Base-by-base conservation (phyloP, 2,113 vertebrate species). In the Thalassarche chlororhynchos region DNA sequence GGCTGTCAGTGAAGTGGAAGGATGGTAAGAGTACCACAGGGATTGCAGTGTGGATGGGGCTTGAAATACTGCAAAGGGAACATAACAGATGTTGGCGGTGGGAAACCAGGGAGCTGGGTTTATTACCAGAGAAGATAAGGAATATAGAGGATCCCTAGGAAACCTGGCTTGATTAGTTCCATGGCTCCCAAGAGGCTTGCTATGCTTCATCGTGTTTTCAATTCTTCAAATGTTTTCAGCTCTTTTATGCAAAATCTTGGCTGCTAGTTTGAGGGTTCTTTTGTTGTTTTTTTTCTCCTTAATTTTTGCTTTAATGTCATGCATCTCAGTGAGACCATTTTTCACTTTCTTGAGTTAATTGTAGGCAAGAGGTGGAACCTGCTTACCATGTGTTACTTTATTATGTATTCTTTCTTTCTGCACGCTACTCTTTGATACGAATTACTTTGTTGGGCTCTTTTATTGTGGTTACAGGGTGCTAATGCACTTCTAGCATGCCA, bases 291-390 rank as follows among this genome's bases (percentile, higher is more conserved):
- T 85, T 78, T 38, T 14, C 17, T 70, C 25, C 34, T 90, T 97
- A 92, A 93, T 97, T 97, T 97, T 97, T 91, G 26, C 65, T 95
- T 93, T 87, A 74, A 92, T 96, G 64, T 55, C 60, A 52, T 82
- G 29, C 32, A 76, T 52, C 86, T 97, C 74, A 28, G 44, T 84
- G 61, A 97, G 90, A 89, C 40, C 36, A 61, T 87, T 91, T 88
- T 87, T 68, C 34, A 32, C 28, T 85, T 87, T 79, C 93, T 97
- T 90, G 32, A 55, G 61, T 81, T 96, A 93, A 89, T 89, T 75
- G 46, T 58, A 91, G 58, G 57, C 80, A 95, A 66, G 74, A 78
- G 66, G 70, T 93, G 58, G 82, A 93, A 88, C 87, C 84, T 85
- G 31, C 70, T 93, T 97, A 44, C 68, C 88, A 60, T 60, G 89